phyloP scores from a whole-genome alignment of 1,140 invertebrate genomes.

The Hestina assimilis region DNA sequence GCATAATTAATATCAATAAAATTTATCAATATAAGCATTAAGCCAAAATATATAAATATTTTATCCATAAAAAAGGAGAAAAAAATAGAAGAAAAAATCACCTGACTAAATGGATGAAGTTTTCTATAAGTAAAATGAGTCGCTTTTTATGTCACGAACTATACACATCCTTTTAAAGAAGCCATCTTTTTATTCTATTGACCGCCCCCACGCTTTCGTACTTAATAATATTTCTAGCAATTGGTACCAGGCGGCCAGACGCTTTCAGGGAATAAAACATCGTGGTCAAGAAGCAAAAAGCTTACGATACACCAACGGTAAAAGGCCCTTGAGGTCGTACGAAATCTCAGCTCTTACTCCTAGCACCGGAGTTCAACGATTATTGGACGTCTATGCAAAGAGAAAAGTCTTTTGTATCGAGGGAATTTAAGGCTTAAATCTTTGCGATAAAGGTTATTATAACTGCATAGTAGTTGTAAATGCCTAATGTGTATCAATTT shows the following conservation, averaged over 20 bases:
- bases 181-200: conserved; percentile 38
- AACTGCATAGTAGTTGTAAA: conserved; percentile 29
- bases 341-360: not conserved
- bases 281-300: conserved; percentile 53
- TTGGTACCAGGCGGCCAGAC: conserved; percentile 64
- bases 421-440: conserved; percentile 33
- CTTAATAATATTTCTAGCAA: conserved; percentile 69
- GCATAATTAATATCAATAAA: not conserved
- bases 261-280: conserved; percentile 51
- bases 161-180: conserved; percentile 4
- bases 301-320: conserved; percentile 37
- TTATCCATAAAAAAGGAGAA: no score
- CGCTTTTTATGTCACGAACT: conserved; percentile 16
- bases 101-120: no score
- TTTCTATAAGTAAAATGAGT: not conserved
- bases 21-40: not conserved
- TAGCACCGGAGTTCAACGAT: conserved; percentile 34
- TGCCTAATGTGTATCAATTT: conserved; percentile 72
- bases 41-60: no score
- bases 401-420: conserved; percentile 7
- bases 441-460: conserved; percentile 27
- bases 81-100: no score
- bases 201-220: conserved; percentile 39
- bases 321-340: conserved; percentile 26
- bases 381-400: conserved; percentile 34